Conservation (phyloP, 2,888 invertebrate genomes). For the Dasysyrphus albostriatus region DNA sequence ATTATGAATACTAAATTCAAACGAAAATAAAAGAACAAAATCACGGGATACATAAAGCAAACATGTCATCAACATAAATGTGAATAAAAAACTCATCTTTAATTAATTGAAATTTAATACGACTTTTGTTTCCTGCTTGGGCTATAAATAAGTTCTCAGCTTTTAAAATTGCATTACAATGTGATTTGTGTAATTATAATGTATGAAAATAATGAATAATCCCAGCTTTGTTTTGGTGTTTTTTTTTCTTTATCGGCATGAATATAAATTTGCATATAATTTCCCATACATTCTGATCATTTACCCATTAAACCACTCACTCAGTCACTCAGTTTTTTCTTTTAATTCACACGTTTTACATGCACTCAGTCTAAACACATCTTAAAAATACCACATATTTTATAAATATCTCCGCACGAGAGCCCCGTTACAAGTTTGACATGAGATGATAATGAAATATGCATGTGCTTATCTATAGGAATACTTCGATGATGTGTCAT, state of each 20-base stretch:
- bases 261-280: conserved; percentile 59
- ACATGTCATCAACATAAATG: conserved; percentile 10
- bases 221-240: conserved; percentile 1
- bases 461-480: conserved; percentile 30
- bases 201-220: conserved; percentile 34
- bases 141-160: background rate
- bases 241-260: conserved; percentile 10
- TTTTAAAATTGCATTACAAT: conserved; percentile 35
- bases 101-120: conserved; percentile 18
- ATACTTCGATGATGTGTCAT: conserved; percentile 55
- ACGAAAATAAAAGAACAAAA: conserved; percentile 41
- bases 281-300: conserved; percentile 59
- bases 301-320: conserved; percentile 58
- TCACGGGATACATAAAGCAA: conserved; percentile 32
- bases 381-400: conserved; percentile 55
- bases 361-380: conserved; percentile 67
- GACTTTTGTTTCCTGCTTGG: conserved; percentile 55
- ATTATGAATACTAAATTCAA: conserved; percentile 45
- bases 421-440: conserved; percentile 38
- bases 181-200: conserved; percentile 1
- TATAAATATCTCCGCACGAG: conserved; percentile 28
- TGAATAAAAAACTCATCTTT: conserved; percentile 32
- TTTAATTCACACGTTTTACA: conserved; percentile 55
- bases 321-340: conserved; percentile 48
- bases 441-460: conserved; percentile 21